Conservation (phyloP, 1,140 invertebrate genomes). For the Neomicropteryx cornuta region DNA sequence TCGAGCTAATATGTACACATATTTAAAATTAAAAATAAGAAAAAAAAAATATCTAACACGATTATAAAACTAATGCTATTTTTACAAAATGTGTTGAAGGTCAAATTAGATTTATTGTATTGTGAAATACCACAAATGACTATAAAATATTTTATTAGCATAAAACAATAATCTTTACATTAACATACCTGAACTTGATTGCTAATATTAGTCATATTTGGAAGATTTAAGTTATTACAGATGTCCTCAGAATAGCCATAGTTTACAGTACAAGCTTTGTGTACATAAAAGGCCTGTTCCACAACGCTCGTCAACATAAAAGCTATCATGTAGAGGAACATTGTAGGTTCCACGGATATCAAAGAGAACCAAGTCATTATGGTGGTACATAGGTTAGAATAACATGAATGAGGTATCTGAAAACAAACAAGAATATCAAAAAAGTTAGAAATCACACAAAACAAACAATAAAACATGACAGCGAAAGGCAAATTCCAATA, state of each 20-base stretch:
- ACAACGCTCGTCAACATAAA: constrained; percentile 66
- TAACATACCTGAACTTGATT: constrained; percentile 48
- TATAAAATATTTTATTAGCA: not conserved
- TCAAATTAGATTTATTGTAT: too few species aligned
- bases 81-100: too few species aligned
- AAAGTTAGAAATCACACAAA: too few species aligned
- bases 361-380: constrained; percentile 26
- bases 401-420: too few species aligned
- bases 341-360: constrained; percentile 59
- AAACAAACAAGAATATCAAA: too few species aligned
- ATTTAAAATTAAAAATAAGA: too few species aligned
- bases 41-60: too few species aligned
- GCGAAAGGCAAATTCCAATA: too few species aligned
- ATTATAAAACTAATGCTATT: too few species aligned
- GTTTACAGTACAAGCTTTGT: constrained; percentile 61
- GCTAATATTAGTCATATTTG: constrained; percentile 42
- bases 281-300: constrained; percentile 63
- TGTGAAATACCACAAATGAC: not conserved
- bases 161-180: not conserved
- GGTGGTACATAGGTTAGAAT: too few species aligned
- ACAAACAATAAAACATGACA: too few species aligned
- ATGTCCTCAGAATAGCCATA: constrained; percentile 50
- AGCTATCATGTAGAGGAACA: constrained; percentile 73
- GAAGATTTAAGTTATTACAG: constrained; percentile 46
- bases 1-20: too few species aligned